Conservation (phyloP, 1,140 invertebrate species). For the Thrips palmi region DNA sequence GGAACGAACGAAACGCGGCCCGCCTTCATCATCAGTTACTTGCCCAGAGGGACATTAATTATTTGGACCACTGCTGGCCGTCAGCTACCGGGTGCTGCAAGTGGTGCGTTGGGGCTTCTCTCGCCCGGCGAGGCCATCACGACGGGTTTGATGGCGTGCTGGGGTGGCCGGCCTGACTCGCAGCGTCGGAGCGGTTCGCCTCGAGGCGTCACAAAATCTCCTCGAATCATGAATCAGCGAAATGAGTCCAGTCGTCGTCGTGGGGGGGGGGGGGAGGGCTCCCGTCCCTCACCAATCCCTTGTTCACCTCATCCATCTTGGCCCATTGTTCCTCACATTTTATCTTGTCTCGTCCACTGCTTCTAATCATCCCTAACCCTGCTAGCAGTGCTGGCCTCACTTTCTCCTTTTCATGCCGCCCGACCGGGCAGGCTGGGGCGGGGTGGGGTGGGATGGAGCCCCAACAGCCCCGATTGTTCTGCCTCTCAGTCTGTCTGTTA, state of each 20-base stretch:
- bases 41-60: too few relatives aligned
- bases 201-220: neutral
- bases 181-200: neutral
- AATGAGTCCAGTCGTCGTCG: neutral
- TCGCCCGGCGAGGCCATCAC: neutral
- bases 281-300: neutral
- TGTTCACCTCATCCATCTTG: slow-evolving; percentile 3
- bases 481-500: too few relatives aligned
- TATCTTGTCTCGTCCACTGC: neutral
- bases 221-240: neutral
- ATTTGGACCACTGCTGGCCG: too few relatives aligned
- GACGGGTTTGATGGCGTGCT: neutral
- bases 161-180: slow-evolving; percentile 6
- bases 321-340: neutral
- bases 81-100: too few relatives aligned
- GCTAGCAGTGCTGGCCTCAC: neutral
- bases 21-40: too few relatives aligned
- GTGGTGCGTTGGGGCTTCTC: too few relatives aligned
- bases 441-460: too few relatives aligned
- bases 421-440: too few relatives aligned
- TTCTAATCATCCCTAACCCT: slow-evolving; percentile 1
- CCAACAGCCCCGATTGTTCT: too few relatives aligned
- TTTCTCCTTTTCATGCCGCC: too few relatives aligned
- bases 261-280: too few relatives aligned
- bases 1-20: too few relatives aligned